Base-by-base conservation (phyloP, 2,113 vertebrate genomes). In the Callipepla californica region DNA sequence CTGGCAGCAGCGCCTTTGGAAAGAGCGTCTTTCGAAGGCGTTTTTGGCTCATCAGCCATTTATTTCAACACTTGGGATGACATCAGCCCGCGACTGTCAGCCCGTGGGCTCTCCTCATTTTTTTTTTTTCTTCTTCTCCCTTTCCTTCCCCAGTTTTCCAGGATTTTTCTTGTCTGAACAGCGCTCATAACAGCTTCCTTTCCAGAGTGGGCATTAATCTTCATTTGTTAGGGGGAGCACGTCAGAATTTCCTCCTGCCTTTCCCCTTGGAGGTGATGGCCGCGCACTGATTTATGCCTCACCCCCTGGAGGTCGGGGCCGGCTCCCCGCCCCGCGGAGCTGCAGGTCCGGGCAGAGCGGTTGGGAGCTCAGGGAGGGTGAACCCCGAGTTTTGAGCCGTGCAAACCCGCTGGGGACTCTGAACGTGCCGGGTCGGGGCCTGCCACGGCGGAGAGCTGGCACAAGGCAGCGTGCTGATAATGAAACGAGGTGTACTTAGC, bases 151-250 rank as follows among this genome's bases (percentile, higher is more conserved):
- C 15, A 22, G 1, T 67, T 67, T 79, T 77, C 30, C 81, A 36
- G 67, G 11, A 11, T 86, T 97, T 84, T 28, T 18, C 68, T 25
- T 70, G 57, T 9, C 45, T 32, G 19, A 81, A 77, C 65, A 74
- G 44, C 69, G 34, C 62, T 93, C 75, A 50, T n/a, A 94, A 38
- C 42, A 9, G 45, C 77, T 80, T 74, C 32, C 59, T 40, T 85
- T 74, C 62, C 23, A 6, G 65, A 55, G 22, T 19, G 59, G 68
- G 50, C 81, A 36, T 95, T 87, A 44, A 93, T 93, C 91, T 94
- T 84, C 87, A 79, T 96, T 93, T 83, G 85, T 55, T 67, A 57
- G 82, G 84, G 53, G 58, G 50, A 21, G 17, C 13, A 59, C 72
- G 96, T 55, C 88, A 75, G 78, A 85, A 10, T 77, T 72, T 72